Percentiles rank a stretch among this genome's conserved stretches.
These are phyloP conservation scores for Drosophila athabasca DNA, from an alignment of 1,140 invertebrate genomes.

Conservation along the genomic window DNA sequence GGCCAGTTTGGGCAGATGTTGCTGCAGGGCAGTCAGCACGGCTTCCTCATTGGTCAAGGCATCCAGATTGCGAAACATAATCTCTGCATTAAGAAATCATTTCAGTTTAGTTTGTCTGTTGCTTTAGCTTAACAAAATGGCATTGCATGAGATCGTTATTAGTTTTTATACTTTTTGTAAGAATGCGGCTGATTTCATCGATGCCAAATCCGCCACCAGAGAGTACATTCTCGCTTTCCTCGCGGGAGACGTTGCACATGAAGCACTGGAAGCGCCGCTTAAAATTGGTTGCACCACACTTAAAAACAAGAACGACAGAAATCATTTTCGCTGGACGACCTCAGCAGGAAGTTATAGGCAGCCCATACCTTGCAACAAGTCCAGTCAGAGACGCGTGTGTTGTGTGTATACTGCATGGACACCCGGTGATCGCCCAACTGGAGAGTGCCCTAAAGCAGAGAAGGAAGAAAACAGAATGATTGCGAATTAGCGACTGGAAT, in stretches of 20 bases:
- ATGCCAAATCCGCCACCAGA: conserved; percentile 88
- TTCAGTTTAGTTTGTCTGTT: too few species aligned
- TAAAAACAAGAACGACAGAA: too few species aligned
- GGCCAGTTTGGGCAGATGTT: conserved; percentile 87
- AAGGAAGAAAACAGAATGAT: conserved; percentile 72
- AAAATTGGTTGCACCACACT: conserved; percentile 97
- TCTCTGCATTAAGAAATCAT: too few species aligned
- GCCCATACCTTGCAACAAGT: conserved; percentile 79
- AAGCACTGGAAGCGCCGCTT: conserved; percentile 89
- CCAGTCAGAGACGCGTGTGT: conserved; percentile 87
- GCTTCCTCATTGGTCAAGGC: conserved; percentile 93
- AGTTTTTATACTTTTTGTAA: conserved; percentile 90
- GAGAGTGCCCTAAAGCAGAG: conserved; percentile 86
- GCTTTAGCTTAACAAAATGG: conserved; percentile 21
- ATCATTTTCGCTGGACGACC: too few species aligned
- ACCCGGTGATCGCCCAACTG: conserved; percentile 89
- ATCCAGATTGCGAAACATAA: conserved; percentile 94
- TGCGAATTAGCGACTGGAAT: conserved; percentile 49
- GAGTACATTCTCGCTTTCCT: conserved; percentile 87
- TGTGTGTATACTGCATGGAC: conserved; percentile 88
- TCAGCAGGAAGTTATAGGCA: too few species aligned
- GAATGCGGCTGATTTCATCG: conserved; percentile 93
- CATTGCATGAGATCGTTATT: conserved; percentile 46
- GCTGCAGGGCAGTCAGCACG: conserved; percentile 89
- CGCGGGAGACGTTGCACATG: conserved; percentile 93